These are phyloP conservation scores for Elgaria multicarinata DNA, from an alignment of 2,113 vertebrate genomes.

Conservation along the genomic window DNA sequence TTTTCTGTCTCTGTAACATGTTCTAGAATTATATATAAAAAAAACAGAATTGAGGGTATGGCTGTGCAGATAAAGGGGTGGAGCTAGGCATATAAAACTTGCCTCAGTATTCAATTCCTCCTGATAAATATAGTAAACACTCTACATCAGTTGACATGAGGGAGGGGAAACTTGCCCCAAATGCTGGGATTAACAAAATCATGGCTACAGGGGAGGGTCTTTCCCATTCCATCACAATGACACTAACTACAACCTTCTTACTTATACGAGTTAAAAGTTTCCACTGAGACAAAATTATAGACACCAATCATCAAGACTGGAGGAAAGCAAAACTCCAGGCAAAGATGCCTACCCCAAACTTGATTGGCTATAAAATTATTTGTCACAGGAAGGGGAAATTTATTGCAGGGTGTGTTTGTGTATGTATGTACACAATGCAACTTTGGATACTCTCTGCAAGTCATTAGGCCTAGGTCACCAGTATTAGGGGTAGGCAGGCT, in stretches of 20 bases:
- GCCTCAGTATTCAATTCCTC: neutral
- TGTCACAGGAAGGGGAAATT: neutral
- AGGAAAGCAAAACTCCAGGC: neutral
- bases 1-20: neutral
- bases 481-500: neutral
- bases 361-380: neutral
- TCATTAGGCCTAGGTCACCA: neutral
- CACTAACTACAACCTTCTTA: neutral
- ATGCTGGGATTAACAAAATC: neutral
- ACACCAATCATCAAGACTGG: neutral
- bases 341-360: neutral
- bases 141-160: neutral
- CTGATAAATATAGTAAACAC: neutral
- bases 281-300: neutral
- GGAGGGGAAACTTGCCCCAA: neutral
- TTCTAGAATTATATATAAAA: too few species aligned
- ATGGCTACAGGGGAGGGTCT: neutral
- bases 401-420: neutral
- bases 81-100: neutral
- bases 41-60: neutral
- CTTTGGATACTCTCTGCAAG: neutral
- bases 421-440: neutral
- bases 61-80: neutral
- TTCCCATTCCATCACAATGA: neutral
- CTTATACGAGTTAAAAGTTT: neutral